Percentiles rank a stretch among this genome's conserved stretches.
These are phyloP conservation scores for Pterocles burchelli DNA, from an alignment of 2,113 vertebrate species.

Conservation along the genomic window DNA sequence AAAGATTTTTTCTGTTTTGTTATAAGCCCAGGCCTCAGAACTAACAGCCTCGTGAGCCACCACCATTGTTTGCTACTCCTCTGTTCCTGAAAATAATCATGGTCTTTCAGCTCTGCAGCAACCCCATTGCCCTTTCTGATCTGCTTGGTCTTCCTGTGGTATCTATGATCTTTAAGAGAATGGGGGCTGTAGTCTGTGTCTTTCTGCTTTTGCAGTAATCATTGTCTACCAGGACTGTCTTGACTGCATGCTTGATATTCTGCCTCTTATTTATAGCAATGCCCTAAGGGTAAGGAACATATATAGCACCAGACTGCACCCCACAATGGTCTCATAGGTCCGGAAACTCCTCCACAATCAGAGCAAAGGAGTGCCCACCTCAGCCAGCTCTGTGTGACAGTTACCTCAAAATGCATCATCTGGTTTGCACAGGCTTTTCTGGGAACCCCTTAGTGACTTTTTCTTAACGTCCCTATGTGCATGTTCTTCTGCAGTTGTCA, in stretches of 20 bases:
- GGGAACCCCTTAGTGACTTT: background rate
- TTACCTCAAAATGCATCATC: background rate
- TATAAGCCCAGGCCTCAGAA: background rate
- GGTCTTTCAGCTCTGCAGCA: background rate
- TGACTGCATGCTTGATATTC: background rate
- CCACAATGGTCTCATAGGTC: background rate
- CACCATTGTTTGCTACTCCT: background rate
- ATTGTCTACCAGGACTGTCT: background rate
- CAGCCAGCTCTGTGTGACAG: background rate
- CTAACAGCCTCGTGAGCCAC: background rate
- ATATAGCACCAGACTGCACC: background rate
- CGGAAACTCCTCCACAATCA: background rate
- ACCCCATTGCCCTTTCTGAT: background rate
- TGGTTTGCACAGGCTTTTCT: background rate
- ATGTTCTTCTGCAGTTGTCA: background rate
- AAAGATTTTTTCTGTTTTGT: background rate
- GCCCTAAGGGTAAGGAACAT: background rate
- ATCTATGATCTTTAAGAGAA: background rate
- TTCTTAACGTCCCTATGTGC: background rate
- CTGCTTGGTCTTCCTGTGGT: background rate
- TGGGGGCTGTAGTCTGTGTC: background rate
- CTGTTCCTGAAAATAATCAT: background rate
- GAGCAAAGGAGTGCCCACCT: background rate
- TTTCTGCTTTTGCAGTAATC: background rate
- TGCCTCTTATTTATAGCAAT: background rate